phyloP scores from a whole-genome alignment of 2,888 invertebrate genomes.

The Helicoverpa assulta region DNA sequence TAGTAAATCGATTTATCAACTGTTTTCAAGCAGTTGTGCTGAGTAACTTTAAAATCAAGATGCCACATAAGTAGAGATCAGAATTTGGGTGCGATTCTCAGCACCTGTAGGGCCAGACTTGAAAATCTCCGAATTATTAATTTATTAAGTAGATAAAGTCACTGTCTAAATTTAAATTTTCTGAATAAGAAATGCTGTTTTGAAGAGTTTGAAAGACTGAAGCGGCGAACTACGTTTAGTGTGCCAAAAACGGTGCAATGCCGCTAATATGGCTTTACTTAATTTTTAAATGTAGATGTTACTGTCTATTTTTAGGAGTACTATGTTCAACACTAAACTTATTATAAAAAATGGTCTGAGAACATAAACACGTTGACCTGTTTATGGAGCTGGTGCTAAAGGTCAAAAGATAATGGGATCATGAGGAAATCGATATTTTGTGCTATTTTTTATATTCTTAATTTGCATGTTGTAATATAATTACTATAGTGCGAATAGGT shows the following conservation, averaged over 20 bases:
- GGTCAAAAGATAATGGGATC: slow-evolving; percentile 24
- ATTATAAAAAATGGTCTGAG: neutral
- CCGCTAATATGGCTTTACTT: neutral
- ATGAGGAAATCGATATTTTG: slow-evolving; percentile 6
- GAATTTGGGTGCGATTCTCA: neutral
- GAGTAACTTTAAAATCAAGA: slow-evolving; percentile 1
- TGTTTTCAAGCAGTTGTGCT: slow-evolving; percentile 85
- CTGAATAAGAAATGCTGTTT: too few relatives aligned
- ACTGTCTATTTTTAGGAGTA: slow-evolving; percentile 1
- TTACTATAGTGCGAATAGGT: neutral
- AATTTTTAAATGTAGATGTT: slow-evolving; percentile 1
- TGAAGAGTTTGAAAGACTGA: neutral
- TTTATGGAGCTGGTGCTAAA: slow-evolving; percentile 5
- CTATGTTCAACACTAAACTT: neutral
- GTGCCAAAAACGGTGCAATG: neutral
- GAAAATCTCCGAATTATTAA: too few relatives aligned
- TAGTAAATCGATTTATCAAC: slow-evolving; percentile 92
- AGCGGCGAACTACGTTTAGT: neutral
- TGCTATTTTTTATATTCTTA: neutral
- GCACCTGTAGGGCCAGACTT: too few relatives aligned
- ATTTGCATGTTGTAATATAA: slow-evolving; percentile 1
- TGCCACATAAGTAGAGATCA: neutral
- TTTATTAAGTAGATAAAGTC: too few relatives aligned
- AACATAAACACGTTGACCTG: slow-evolving; percentile 10
- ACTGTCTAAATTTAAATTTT: too few relatives aligned